Conservation (phyloP, 2,797 vertebrate species). For the Lepus oiostolus region DNA sequence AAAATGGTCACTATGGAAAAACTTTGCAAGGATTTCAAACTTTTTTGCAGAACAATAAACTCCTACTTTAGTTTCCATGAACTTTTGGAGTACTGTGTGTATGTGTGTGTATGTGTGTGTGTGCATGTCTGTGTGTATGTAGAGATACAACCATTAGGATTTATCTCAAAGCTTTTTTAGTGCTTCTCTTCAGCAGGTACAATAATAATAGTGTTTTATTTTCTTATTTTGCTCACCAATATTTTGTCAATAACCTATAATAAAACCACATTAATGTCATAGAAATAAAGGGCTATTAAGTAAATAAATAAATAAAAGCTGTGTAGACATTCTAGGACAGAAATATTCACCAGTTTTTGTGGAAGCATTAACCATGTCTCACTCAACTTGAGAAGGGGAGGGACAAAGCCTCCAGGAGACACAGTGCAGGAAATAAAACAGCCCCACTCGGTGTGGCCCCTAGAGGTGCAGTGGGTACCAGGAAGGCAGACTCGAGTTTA, state of each 20-base stretch:
- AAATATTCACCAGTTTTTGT: background rate
- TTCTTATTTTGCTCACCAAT: background rate
- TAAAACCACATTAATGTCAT: background rate
- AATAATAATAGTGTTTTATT: background rate
- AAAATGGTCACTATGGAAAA: too few species aligned
- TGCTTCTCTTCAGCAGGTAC: background rate
- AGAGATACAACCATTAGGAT: background rate
- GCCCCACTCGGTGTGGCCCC: too few species aligned
- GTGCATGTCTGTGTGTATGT: background rate
- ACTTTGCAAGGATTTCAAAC: too few species aligned
- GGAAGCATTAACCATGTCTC: background rate
- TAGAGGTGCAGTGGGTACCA: background rate
- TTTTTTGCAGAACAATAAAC: too few species aligned
- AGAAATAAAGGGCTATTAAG: background rate
- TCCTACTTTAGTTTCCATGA: too few species aligned
- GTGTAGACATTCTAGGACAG: background rate
- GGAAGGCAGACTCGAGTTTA: background rate
- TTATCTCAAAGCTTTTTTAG: background rate
- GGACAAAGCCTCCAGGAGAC: background rate
- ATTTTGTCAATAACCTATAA: constrained; percentile 32
- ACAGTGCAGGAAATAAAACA: background rate
- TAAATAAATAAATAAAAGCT: background rate
- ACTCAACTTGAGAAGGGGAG: background rate
- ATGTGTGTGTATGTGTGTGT: background rate
- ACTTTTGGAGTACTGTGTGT: too few species aligned